Percentiles rank a stretch among this genome's conserved stretches.
phyloP scores from a whole-genome alignment of 2,113 vertebrate species.

The Asarcornis scutulata region DNA sequence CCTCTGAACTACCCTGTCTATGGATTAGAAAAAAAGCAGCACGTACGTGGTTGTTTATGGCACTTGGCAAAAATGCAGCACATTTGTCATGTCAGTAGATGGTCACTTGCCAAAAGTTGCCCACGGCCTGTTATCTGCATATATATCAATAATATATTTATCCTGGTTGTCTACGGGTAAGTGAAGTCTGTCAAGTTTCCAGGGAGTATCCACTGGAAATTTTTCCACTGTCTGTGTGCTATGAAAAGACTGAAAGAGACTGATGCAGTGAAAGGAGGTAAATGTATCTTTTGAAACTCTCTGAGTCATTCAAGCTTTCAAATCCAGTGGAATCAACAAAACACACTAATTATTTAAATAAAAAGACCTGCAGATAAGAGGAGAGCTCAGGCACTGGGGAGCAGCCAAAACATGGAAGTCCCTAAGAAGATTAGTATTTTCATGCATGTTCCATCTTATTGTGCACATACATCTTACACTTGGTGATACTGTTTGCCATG shows the following conservation, averaged over 20 bases:
- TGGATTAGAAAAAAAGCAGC: slow-evolving; percentile 2
- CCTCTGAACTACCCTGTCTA: background rate
- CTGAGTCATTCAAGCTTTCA: background rate
- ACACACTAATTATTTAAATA: background rate
- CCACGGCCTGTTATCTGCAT: background rate
- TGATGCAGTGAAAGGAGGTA: background rate
- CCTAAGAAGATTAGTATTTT: background rate
- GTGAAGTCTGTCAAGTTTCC: background rate
- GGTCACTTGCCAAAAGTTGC: slow-evolving; percentile 35
- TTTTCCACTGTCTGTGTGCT: background rate
- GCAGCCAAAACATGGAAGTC: background rate
- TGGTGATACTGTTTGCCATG: background rate
- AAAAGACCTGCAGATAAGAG: background rate
- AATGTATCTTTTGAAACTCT: background rate
- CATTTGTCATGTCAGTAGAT: slow-evolving; percentile 33
- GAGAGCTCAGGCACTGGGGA: background rate
- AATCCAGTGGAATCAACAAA: background rate
- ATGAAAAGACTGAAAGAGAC: background rate
- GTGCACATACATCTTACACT: background rate
- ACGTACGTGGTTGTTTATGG: slow-evolving; percentile 15
- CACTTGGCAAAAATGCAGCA: slow-evolving; percentile 6
- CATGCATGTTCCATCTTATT: background rate
- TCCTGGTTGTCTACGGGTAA: background rate
- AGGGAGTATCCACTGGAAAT: background rate
- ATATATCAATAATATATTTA: background rate